Conservation (phyloP, 2,113 vertebrate species). For the Micronycteris hirsuta region DNA sequence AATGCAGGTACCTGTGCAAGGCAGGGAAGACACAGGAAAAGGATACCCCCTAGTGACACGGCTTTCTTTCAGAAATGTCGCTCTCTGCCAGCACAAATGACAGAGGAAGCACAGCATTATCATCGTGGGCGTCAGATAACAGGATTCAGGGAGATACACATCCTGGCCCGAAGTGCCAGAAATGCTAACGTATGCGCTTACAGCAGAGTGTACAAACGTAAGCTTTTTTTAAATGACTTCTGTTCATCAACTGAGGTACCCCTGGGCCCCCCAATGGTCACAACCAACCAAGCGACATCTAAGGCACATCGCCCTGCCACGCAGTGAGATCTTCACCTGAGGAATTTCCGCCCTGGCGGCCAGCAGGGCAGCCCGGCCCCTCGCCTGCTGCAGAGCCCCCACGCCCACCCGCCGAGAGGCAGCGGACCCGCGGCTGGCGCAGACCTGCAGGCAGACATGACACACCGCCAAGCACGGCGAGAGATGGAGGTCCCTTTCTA, state of each 20-base stretch:
- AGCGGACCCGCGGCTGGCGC: neutral
- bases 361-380: neutral
- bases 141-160: neutral
- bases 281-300: too few relatives aligned
- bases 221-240: neutral
- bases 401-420: neutral
- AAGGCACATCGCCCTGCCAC: rapidly evolving
- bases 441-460: neutral
- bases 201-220: neutral
- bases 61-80: neutral
- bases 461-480: rapidly evolving
- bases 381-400: too few relatives aligned
- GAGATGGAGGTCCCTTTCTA: neutral
- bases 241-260: neutral
- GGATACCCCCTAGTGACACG: neutral
- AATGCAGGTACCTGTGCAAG: neutral
- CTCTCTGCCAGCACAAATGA: neutral
- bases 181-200: neutral
- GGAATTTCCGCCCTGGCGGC: neutral
- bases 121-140: neutral
- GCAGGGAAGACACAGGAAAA: neutral
- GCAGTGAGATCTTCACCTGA: neutral
- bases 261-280: neutral
- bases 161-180: neutral
- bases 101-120: neutral